These are phyloP conservation scores for Parochlus steinenii DNA, from an alignment of 2,888 invertebrate genomes.

Conservation along the genomic window DNA sequence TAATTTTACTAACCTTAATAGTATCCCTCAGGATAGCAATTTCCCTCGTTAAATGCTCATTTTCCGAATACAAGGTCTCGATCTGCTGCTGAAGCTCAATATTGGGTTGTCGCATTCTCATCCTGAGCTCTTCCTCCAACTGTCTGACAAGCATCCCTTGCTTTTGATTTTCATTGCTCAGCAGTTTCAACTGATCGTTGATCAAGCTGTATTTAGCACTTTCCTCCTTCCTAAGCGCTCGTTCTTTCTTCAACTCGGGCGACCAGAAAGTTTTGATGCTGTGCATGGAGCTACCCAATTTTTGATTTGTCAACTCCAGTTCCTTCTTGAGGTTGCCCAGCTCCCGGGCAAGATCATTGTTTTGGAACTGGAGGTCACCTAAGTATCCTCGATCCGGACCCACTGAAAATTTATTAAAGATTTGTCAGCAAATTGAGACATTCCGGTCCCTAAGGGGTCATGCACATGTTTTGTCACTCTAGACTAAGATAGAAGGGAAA, in stretches of 20 bases:
- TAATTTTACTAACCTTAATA: slow-evolving; percentile 50
- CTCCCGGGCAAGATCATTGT: slow-evolving; percentile 87
- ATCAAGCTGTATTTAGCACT: slow-evolving; percentile 92
- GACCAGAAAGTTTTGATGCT: slow-evolving; percentile 99
- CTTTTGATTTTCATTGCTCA: slow-evolving; percentile 96
- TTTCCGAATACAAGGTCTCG: slow-evolving; percentile 81
- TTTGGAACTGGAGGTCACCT: slow-evolving; percentile 83
- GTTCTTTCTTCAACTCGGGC: slow-evolving; percentile 96
- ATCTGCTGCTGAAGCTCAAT: slow-evolving; percentile 85
- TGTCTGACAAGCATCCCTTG: slow-evolving; percentile 90
- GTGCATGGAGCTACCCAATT: slow-evolving; percentile 96
- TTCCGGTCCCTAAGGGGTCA: too few species aligned
- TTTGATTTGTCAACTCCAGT: slow-evolving; percentile 89
- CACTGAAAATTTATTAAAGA: slow-evolving; percentile 10
- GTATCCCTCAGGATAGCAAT: slow-evolving; percentile 85
- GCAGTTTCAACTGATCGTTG: slow-evolving; percentile 88
- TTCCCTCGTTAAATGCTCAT: slow-evolving; percentile 85
- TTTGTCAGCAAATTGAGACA: too few species aligned
- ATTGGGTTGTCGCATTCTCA: slow-evolving; percentile 77
- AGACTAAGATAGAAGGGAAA: too few species aligned
- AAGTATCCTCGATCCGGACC: slow-evolving; percentile 43
- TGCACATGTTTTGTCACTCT: too few species aligned
- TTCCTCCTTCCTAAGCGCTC: slow-evolving; percentile 92
- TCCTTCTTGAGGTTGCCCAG: slow-evolving; percentile 83
- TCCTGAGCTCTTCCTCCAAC: slow-evolving; percentile 77